These are phyloP conservation scores for Cataglyphis hispanica DNA, from an alignment of 1,140 invertebrate species.

Conservation along the genomic window DNA sequence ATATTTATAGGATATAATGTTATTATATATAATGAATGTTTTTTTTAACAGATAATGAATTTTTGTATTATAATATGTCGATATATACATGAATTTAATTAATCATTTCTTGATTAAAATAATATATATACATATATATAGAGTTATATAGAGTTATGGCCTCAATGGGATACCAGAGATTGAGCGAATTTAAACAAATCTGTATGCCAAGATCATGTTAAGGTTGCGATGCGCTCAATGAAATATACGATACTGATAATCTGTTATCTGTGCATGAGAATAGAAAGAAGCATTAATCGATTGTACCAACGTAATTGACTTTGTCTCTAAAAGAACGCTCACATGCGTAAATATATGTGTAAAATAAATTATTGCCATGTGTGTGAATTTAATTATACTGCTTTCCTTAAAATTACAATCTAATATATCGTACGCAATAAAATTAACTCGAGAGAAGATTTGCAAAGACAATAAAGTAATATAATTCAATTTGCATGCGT, in stretches of 20 bases:
- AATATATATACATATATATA: neutral
- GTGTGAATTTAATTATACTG: slow-evolving; percentile 30
- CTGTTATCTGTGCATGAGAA: slow-evolving; percentile 61
- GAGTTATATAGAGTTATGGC: slow-evolving; percentile 30
- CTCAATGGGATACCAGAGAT: slow-evolving; percentile 58
- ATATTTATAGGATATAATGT: slow-evolving; percentile 42
- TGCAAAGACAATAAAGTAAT: neutral
- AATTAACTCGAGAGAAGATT: neutral
- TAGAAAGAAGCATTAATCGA: slow-evolving; percentile 61
- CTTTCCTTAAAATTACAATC: neutral
- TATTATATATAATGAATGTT: slow-evolving; percentile 35
- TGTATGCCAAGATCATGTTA: slow-evolving; percentile 3
- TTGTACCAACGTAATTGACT: slow-evolving; percentile 66
- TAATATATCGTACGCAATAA: neutral
- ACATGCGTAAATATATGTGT: slow-evolving; percentile 73
- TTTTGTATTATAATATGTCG: slow-evolving; percentile 31
- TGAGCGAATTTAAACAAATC: slow-evolving; percentile 38
- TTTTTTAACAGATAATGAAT: slow-evolving; percentile 28
- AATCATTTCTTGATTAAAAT: slow-evolving; percentile 22
- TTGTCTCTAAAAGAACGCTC: slow-evolving; percentile 71
- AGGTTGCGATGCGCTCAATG: slow-evolving; percentile 63
- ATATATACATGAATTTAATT: slow-evolving; percentile 32
- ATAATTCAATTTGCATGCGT: neutral
- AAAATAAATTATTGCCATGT: slow-evolving; percentile 57
- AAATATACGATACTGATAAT: slow-evolving; percentile 65